Base-by-base conservation (phyloP, 2,888 invertebrate genomes). In the Cryptus viduatorius region DNA sequence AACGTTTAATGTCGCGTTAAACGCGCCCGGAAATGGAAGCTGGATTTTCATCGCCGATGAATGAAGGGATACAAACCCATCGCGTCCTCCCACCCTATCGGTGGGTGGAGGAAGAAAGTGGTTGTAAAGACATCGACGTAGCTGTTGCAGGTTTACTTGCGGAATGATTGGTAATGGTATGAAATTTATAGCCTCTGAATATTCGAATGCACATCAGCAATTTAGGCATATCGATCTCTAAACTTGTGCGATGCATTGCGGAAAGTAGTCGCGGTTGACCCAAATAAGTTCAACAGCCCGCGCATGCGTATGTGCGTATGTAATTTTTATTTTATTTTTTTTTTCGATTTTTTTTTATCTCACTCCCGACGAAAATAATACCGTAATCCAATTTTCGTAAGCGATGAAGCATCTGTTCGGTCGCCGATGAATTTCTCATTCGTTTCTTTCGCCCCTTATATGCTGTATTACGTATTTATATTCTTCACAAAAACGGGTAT, bases 261-360 rank as follows among this genome's bases (percentile, higher is more conserved):
- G 5, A 37, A 37, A 37, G 8, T 37, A 37, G 37, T 37, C 14
- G 4, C 4, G 50, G 7, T 50, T 50, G 14, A 50, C 50, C n/a
- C 16, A 16, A 16, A 16, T 50, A 50, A n/a, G 12, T 50, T n/a
- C n/a, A 3, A 50, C 14, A 12, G 10, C 12, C 10, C 50, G 50
- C 16, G 37, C 37, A 37, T 8, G 37, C 37, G 37, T 37, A 37
- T 37, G 12, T 12, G 16, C 50, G 16, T 50, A 50, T 50, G 50
- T 7, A 14, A 67, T 67, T 24, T 67, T 67, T 37, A 42, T 67
- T 37, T 7, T 37, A 67, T 67, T 24, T 67, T 67, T 37, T 67
- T 67, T 37, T 7, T 37, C 37, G 24, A 24, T 37, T 8, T 37
- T 67, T 67, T 42, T 31, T 16, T 29, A 67, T n/a, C 16, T 50